Percentiles rank a stretch among this genome's conserved stretches.
phyloP scores from a whole-genome alignment of 2,797 vertebrate genomes.

The Emydoidea blandingii region DNA sequence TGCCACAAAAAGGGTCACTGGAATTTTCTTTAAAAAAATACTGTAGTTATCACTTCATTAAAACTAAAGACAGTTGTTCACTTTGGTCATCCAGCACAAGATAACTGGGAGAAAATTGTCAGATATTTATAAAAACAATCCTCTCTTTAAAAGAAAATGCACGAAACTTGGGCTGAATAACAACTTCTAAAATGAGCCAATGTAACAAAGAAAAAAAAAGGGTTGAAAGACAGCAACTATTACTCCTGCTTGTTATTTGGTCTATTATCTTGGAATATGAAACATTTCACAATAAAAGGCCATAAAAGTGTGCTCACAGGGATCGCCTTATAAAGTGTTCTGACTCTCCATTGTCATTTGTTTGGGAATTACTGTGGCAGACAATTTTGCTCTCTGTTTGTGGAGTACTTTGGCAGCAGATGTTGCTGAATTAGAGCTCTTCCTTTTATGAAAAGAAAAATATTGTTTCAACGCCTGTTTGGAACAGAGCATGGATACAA shows the following conservation, averaged over 20 bases:
- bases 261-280: neutral
- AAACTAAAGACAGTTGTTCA: neutral
- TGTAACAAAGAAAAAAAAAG: neutral
- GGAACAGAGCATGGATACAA: neutral
- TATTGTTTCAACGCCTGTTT: conserved; percentile 24
- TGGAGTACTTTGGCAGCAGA: neutral
- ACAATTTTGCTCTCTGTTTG: neutral
- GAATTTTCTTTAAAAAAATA: neutral
- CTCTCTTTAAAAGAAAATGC: neutral
- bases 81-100: neutral
- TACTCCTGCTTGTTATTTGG: neutral
- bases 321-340: neutral
- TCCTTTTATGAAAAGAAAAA: conserved; percentile 11
- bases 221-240: neutral
- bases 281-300: neutral
- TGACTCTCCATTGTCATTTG: neutral
- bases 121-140: neutral
- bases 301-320: neutral
- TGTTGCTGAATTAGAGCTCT: conserved; percentile 8
- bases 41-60: neutral
- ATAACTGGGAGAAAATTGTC: neutral
- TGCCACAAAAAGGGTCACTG: neutral
- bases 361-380: conserved; percentile 21
- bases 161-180: neutral
- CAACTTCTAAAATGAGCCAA: neutral